phyloP scores from a whole-genome alignment of 2,113 vertebrate genomes.

The Todiramphus saurophagus region DNA sequence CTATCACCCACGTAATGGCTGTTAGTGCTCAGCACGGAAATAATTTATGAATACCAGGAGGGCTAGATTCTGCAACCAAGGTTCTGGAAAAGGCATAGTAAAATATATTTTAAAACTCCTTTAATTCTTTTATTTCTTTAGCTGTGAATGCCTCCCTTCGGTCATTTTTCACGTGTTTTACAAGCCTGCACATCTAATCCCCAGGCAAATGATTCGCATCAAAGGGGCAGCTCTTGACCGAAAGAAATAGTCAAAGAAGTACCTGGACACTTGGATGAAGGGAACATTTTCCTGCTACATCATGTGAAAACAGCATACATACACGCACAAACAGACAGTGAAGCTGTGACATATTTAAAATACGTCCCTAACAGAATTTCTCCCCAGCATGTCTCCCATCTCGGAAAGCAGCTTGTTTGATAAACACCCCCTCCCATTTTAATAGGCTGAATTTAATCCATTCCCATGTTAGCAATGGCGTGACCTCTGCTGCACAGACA shows the following conservation, averaged over 20 bases:
- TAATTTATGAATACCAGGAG: conserved; percentile 48
- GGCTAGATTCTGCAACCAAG: conserved; percentile 10
- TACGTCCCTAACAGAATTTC: not conserved
- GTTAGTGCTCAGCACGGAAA: not conserved
- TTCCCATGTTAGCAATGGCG: not conserved
- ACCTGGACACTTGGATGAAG: not conserved
- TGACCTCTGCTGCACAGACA: not conserved
- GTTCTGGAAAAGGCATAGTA: not conserved
- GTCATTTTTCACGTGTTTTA: not conserved
- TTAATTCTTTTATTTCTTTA: conserved; percentile 18
- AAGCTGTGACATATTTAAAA: not conserved
- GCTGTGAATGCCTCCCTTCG: not conserved
- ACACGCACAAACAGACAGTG: fast-evolving
- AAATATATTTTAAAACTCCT: not conserved
- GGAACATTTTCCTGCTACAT: not conserved
- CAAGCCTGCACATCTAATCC: not conserved
- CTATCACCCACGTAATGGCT: not conserved
- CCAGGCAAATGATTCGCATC: not conserved
- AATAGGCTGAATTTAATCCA: not conserved
- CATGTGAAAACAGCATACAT: not conserved
- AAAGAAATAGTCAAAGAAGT: not conserved
- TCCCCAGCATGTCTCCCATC: not conserved
- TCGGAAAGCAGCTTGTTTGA: not conserved
- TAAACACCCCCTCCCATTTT: fast-evolving
- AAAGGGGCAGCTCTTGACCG: not conserved